Evolutionary conservation across 37 sponge, comb jelly and placozoan genomes (phyloP).

Genomic region (Cliona cf. orientalis): DNA sequence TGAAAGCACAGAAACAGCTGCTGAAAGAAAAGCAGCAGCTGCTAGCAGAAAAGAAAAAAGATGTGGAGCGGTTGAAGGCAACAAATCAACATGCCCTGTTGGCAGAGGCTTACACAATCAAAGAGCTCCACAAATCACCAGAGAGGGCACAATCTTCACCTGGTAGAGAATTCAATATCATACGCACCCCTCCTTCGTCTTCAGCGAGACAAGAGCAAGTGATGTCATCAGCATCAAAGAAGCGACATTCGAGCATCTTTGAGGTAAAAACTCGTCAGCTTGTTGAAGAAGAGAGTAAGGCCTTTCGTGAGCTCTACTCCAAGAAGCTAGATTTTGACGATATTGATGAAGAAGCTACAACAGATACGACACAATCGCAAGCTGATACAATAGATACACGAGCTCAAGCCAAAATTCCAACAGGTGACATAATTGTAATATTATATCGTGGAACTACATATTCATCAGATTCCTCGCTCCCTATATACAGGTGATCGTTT

Average conservation of each 20-base stretch:
- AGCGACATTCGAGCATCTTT: conserved; percentile 29
- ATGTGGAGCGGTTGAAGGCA: conserved; percentile 6
- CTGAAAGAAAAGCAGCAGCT: conserved; percentile 9
- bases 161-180: not conserved
- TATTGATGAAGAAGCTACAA: too few relatives aligned
- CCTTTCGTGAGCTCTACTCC: conserved; percentile 10
- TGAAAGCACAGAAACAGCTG: conserved; percentile 22
- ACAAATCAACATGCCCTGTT: not conserved
- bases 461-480: too few relatives aligned
- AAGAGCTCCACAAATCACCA: not conserved
- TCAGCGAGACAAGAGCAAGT: not conserved
- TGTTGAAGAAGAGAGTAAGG: conserved; percentile 35
- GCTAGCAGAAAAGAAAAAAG: conserved; percentile 13
- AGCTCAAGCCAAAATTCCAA: too few relatives aligned
- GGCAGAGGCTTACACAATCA: not conserved
- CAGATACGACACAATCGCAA: too few relatives aligned
- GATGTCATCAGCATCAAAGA: conserved; percentile 16
- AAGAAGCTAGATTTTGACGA: not conserved
- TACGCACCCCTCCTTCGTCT: not conserved
- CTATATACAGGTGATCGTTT: not conserved
- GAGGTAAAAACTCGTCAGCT: conserved; percentile 9
- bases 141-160: too few relatives aligned
- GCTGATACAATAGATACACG: too few relatives aligned
- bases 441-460: too few relatives aligned
- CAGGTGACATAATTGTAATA: too few relatives aligned